Conservation (phyloP, 2,113 vertebrate species). For the Vireo altiloquus region DNA sequence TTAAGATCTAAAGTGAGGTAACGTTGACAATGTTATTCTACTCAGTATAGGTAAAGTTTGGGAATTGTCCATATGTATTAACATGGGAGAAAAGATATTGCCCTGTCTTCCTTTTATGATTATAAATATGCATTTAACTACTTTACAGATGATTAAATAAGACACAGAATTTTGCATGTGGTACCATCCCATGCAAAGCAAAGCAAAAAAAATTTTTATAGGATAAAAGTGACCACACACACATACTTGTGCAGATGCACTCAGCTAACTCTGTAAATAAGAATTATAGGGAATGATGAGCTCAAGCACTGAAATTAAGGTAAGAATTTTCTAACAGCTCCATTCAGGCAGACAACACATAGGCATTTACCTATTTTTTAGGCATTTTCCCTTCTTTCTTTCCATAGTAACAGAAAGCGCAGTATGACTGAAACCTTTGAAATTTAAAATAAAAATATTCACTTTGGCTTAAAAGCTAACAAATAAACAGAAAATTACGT, state of each 20-base stretch:
- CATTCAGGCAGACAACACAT: not conserved
- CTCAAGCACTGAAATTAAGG: not conserved
- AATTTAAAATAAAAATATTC: constrained; percentile 32
- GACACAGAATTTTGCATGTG: not conserved
- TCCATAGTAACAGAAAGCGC: constrained; percentile 17
- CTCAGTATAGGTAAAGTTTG: not conserved
- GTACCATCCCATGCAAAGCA: not conserved
- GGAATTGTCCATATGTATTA: not conserved
- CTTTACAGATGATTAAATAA: not conserved
- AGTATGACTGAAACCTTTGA: constrained; percentile 36
- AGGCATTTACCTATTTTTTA: not conserved
- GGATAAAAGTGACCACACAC: not conserved
- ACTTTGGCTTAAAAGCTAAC: not conserved
- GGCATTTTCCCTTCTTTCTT: not conserved
- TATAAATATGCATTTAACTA: not conserved
- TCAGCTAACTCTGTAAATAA: not conserved
- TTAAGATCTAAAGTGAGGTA: not conserved
- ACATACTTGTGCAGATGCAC: not conserved
- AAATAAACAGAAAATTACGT: not conserved
- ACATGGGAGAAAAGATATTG: not conserved
- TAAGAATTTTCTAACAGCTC: not conserved
- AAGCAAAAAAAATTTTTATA: not conserved
- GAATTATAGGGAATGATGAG: not conserved
- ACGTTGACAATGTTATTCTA: not conserved
- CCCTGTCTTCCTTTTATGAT: not conserved